Evolutionary conservation across 2,113 vertebrate species (phyloP).

Genomic region (Neogobius melanostomus): DNA sequence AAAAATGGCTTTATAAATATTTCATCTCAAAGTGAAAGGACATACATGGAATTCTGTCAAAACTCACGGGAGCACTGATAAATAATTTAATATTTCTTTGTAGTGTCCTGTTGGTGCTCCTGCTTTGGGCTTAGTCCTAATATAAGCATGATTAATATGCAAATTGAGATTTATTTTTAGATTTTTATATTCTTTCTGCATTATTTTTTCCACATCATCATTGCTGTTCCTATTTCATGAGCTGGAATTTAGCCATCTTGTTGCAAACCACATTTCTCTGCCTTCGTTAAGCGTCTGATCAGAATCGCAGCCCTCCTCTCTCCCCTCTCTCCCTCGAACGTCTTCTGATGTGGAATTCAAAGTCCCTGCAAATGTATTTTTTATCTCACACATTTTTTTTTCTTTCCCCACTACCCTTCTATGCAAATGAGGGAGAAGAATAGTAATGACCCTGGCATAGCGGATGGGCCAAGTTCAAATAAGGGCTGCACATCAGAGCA

Average conservation of each 20-base stretch:
- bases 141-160: slow-evolving; percentile 46
- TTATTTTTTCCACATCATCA: slow-evolving; percentile 5
- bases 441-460: slow-evolving; percentile 88
- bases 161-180: slow-evolving; percentile 34
- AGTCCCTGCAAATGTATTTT: slow-evolving; percentile 88
- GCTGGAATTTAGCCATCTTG: slow-evolving; percentile 18
- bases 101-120: slow-evolving; percentile 30
- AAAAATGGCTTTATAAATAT: slow-evolving; percentile 3
- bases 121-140: neutral
- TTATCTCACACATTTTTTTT: slow-evolving; percentile 85
- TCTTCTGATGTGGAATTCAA: slow-evolving; percentile 90
- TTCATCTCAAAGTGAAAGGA: neutral
- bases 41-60: neutral
- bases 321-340: slow-evolving; percentile 22
- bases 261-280: slow-evolving; percentile 35
- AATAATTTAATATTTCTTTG: slow-evolving; percentile 2
- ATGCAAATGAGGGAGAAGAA: slow-evolving; percentile 92
- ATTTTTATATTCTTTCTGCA: neutral
- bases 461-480: slow-evolving; percentile 92
- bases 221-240: neutral
- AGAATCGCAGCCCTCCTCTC: slow-evolving; percentile 47
- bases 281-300: slow-evolving; percentile 81
- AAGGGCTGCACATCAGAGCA: slow-evolving; percentile 88
- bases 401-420: slow-evolving; percentile 69
- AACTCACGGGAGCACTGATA: neutral